Conservation (phyloP, 2,113 vertebrate species). For the Pluvianellus socialis region DNA sequence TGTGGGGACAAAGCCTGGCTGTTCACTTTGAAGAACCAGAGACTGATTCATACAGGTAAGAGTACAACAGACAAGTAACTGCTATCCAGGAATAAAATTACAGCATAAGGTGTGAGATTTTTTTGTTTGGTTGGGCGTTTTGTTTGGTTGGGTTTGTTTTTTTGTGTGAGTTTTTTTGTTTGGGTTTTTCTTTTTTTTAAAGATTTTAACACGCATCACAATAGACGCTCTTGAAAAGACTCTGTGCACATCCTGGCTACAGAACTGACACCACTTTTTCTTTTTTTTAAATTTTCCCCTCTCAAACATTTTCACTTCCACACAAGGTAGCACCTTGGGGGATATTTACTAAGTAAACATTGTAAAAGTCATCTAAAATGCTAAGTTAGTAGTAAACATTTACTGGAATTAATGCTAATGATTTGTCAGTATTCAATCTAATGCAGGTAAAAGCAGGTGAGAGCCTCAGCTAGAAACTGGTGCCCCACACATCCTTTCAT, state of each 20-base stretch:
- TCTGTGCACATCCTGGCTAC: not conserved
- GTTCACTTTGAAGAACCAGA: not conserved
- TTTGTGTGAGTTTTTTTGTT: not conserved
- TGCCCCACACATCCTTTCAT: fast-evolving
- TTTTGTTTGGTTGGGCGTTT: not conserved
- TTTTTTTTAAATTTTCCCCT: not conserved
- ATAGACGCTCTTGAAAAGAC: not conserved
- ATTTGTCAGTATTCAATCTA: not conserved
- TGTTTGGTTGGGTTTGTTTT: not conserved
- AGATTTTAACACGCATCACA: not conserved
- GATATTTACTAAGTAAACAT: not conserved
- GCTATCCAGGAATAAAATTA: not conserved
- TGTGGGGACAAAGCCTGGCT: not conserved
- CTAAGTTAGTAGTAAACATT: not conserved
- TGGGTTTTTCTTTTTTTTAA: too few species aligned
- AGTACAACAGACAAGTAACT: not conserved
- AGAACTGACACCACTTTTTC: not conserved
- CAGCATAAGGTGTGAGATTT: fast-evolving
- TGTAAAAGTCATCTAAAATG: not conserved
- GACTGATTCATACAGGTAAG: not conserved
- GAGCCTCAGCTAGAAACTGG: not conserved
- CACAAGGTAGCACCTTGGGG: not conserved
- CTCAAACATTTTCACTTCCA: not conserved
- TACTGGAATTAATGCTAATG: not conserved
- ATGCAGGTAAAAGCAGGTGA: not conserved